phyloP scores from a whole-genome alignment of 2,113 vertebrate species.

The Sterrhoptilus dennistouni region DNA sequence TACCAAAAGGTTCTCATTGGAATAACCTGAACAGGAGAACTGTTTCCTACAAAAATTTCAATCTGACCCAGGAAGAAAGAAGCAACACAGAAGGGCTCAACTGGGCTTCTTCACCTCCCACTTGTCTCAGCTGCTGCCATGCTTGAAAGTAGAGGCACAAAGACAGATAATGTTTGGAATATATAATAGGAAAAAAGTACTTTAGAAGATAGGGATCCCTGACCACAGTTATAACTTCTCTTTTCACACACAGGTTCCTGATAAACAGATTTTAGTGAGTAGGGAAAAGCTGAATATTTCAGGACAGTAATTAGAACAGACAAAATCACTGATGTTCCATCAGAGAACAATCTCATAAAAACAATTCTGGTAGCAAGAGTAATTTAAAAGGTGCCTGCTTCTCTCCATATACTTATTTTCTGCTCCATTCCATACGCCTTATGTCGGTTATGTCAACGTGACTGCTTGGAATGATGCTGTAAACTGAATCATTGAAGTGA shows the following conservation, averaged over 20 bases:
- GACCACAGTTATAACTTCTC: background rate
- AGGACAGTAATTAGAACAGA: background rate
- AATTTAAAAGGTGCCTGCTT: slow-evolving; percentile 1
- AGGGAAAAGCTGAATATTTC: background rate
- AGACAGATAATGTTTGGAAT: background rate
- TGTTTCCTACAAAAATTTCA: background rate
- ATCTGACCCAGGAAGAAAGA: background rate
- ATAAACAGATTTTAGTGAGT: background rate
- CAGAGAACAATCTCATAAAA: background rate
- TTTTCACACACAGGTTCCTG: background rate
- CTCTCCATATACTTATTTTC: slow-evolving; percentile 3
- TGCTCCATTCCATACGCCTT: background rate
- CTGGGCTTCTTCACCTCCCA: background rate
- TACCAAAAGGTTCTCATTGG: background rate
- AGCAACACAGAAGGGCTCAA: background rate
- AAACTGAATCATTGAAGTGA: slow-evolving; percentile 37
- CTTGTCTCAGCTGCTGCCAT: background rate
- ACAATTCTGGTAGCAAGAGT: background rate
- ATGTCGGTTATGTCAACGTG: background rate
- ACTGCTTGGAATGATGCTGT: slow-evolving; percentile 2
- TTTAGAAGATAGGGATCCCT: background rate
- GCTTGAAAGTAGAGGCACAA: background rate
- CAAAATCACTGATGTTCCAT: background rate
- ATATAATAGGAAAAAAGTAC: background rate
- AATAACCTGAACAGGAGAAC: background rate